These are phyloP conservation scores for Pseudomugil tenellus DNA, from an alignment of 2,797 vertebrate genomes.

Conservation along the genomic window DNA sequence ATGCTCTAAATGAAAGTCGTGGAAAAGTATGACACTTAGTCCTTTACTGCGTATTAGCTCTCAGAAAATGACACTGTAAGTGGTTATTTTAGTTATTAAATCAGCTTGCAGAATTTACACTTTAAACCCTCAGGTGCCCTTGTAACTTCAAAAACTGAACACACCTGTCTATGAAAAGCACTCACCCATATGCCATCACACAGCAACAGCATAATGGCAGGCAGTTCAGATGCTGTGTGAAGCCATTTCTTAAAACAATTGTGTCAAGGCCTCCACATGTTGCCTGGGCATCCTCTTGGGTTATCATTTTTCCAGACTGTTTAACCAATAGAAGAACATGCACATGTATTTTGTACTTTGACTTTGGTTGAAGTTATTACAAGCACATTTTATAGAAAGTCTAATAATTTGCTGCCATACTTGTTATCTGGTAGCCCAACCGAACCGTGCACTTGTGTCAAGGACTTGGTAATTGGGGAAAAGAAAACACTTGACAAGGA, in stretches of 20 bases:
- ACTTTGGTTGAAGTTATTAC: slow-evolving; percentile 53
- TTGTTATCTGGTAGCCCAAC: slow-evolving; percentile 26
- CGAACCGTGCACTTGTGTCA: slow-evolving; percentile 27
- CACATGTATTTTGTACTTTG: slow-evolving; percentile 27
- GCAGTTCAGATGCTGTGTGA: slow-evolving; percentile 20
- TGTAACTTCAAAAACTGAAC: slow-evolving; percentile 26
- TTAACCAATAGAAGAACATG: slow-evolving; percentile 29
- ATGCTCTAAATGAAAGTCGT: slow-evolving; percentile 5
- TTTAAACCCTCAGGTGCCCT: slow-evolving; percentile 44
- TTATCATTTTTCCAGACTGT: slow-evolving; percentile 32
- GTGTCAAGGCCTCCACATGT: not conserved
- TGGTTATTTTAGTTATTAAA: slow-evolving; percentile 32
- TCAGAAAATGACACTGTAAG: slow-evolving; percentile 12
- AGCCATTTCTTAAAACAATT: slow-evolving; percentile 26
- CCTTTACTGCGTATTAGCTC: slow-evolving; percentile 10
- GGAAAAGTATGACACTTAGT: not conserved
- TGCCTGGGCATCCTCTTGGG: slow-evolving; percentile 3
- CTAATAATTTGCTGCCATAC: slow-evolving; percentile 31
- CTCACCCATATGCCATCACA: slow-evolving; percentile 20
- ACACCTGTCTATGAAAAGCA: slow-evolving; percentile 34
- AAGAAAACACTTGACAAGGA: slow-evolving; percentile 32
- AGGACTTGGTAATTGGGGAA: not conserved
- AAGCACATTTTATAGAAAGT: slow-evolving; percentile 33
- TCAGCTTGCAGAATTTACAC: slow-evolving; percentile 21
- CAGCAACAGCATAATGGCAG: slow-evolving; percentile 5